phyloP scores from a whole-genome alignment of 1,140 invertebrate species.

The Heterodera schachtii region DNA sequence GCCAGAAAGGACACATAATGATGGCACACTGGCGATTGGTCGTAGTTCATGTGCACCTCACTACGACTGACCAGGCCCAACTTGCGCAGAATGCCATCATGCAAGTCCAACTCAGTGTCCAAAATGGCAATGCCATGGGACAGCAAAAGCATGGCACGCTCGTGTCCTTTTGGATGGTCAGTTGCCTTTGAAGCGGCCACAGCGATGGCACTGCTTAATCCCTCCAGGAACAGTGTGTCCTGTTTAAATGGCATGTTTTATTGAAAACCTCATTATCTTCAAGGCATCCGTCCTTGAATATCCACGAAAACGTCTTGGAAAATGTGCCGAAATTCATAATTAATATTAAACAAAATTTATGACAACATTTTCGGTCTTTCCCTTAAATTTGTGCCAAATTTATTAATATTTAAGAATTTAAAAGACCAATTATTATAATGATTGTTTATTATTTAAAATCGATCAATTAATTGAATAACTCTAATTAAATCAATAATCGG shows the following conservation, averaged over 20 bases:
- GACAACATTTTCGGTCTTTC: no score
- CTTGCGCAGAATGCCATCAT: not conserved
- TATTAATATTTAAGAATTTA: no score
- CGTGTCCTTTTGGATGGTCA: not conserved
- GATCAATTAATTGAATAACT: no score
- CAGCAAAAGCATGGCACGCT: not conserved
- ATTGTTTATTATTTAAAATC: no score
- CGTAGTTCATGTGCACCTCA: not conserved
- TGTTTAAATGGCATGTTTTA: not conserved
- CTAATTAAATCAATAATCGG: no score
- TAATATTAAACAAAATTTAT: no score
- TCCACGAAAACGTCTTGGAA: no score
- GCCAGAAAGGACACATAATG: not conserved
- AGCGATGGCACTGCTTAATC: not conserved
- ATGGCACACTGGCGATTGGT: not conserved
- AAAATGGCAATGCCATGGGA: not conserved
- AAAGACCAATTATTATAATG: no score
- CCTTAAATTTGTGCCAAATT: no score
- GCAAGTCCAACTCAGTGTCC: not conserved
- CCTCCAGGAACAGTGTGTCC: not conserved
- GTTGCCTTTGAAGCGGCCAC: not conserved
- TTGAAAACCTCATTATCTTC: no score
- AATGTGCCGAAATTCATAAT: no score
- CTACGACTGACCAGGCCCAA: not conserved
- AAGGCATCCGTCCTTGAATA: no score